Conservation (phyloP, 2,113 vertebrate species). For the Trochalopteron elliotii region DNA sequence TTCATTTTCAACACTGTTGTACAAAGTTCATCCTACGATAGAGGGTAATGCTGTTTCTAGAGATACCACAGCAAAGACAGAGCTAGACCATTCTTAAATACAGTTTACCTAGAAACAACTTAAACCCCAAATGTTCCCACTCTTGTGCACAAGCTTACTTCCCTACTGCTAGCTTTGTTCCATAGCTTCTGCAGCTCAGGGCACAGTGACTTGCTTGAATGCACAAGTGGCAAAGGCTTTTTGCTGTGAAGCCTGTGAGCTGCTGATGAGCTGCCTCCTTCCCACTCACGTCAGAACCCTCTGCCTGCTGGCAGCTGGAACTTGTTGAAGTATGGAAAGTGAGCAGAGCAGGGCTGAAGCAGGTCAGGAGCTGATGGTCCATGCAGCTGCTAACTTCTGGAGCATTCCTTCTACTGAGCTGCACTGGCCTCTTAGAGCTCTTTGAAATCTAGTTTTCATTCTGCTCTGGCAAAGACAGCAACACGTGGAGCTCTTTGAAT, state of each 20-base stretch:
- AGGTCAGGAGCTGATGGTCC: background rate
- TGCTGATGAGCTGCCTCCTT: background rate
- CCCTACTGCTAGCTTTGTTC: background rate
- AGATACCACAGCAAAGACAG: background rate
- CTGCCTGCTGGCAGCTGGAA: background rate
- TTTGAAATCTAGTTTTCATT: background rate
- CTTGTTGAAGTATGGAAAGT: background rate
- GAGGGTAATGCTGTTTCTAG: background rate
- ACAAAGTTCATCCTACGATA: background rate
- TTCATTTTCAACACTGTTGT: background rate
- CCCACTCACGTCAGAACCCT: background rate
- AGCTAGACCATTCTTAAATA: background rate
- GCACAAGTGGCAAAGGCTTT: background rate
- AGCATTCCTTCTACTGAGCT: background rate
- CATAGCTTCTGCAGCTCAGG: background rate
- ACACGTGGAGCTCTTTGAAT: background rate
- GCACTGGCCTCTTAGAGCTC: background rate
- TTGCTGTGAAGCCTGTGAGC: background rate
- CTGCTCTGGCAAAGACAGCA: background rate
- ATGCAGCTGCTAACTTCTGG: background rate
- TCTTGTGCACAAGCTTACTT: fast-evolving
- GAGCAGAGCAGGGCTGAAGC: background rate
- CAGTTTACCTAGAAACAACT: background rate
- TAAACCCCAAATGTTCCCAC: background rate
- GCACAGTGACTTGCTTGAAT: background rate